Evolutionary conservation across 2,797 vertebrate species (phyloP).

Genomic region (Gila robusta): DNA sequence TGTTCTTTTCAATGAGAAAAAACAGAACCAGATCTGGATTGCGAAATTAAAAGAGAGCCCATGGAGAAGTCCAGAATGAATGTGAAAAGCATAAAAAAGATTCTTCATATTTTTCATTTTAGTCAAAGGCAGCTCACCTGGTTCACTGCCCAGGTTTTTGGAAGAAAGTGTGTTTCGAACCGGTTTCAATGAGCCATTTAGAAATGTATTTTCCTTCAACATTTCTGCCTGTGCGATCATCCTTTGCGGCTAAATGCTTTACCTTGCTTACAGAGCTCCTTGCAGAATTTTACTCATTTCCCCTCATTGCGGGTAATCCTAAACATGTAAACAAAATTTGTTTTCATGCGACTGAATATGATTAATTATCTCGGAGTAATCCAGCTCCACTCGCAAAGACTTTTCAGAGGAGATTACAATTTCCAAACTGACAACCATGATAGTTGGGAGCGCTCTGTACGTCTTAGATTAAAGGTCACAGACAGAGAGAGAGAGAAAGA

Average conservation of each 20-base stretch:
- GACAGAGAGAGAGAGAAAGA: conserved; percentile 67
- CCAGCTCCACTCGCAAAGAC: conserved; percentile 82
- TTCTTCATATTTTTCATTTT: conserved; percentile 63
- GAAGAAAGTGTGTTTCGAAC: conserved; percentile 59
- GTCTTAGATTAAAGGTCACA: conserved; percentile 85
- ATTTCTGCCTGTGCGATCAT: conserved; percentile 47
- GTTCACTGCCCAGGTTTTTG: conserved; percentile 62
- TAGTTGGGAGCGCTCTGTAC: conserved; percentile 82
- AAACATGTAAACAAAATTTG: conserved; percentile 85
- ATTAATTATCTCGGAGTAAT: conserved; percentile 86
- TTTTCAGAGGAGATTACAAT: conserved; percentile 85
- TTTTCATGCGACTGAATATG: conserved; percentile 84
- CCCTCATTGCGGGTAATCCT: conserved; percentile 76
- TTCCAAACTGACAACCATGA: conserved; percentile 86
- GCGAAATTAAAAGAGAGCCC: conserved; percentile 55
- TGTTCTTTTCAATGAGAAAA: conserved; percentile 75
- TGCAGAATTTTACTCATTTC: conserved; percentile 69
- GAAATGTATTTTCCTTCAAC: conserved; percentile 57
- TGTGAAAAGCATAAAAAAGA: conserved; percentile 59
- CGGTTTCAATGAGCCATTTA: conserved; percentile 62
- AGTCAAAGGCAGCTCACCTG: conserved; percentile 66
- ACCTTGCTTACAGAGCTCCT: conserved; percentile 69
- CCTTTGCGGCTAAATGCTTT: conserved; percentile 72
- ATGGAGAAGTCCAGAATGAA: conserved; percentile 37
- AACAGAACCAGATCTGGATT: conserved; percentile 72